phyloP scores from a whole-genome alignment of 2,113 vertebrate genomes.

The Cacatua alba region DNA sequence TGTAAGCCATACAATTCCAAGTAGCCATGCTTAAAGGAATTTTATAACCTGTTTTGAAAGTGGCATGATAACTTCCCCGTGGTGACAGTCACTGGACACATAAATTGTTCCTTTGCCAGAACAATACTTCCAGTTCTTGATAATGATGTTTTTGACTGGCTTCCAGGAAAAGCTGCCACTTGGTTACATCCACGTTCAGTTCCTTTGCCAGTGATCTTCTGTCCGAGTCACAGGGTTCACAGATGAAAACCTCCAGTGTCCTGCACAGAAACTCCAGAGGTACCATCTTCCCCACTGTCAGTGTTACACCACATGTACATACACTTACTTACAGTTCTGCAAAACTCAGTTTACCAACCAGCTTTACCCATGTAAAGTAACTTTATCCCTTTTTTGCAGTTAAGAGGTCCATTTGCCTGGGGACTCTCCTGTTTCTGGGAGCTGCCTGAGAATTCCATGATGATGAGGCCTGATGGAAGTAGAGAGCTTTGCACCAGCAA shows the following conservation, averaged over 20 bases:
- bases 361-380: background rate
- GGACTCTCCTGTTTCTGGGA: background rate
- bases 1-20: constrained; percentile 32
- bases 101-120: background rate
- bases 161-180: background rate
- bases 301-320: background rate
- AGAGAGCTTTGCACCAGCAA: background rate
- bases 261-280: background rate
- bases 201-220: background rate
- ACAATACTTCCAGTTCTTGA: background rate
- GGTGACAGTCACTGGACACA: background rate
- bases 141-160: background rate
- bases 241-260: background rate
- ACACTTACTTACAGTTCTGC: background rate
- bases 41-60: constrained; percentile 17
- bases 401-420: background rate
- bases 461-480: background rate
- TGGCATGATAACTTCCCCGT: constrained; percentile 31
- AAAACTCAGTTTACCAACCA: background rate
- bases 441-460: background rate
- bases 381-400: background rate
- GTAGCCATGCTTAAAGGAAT: constrained; percentile 43
- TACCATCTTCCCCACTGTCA: background rate
- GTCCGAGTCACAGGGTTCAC: background rate
- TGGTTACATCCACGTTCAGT: background rate